These are phyloP conservation scores for Rutilus rutilus DNA, from an alignment of 2,113 vertebrate species.

Conservation along the genomic window DNA sequence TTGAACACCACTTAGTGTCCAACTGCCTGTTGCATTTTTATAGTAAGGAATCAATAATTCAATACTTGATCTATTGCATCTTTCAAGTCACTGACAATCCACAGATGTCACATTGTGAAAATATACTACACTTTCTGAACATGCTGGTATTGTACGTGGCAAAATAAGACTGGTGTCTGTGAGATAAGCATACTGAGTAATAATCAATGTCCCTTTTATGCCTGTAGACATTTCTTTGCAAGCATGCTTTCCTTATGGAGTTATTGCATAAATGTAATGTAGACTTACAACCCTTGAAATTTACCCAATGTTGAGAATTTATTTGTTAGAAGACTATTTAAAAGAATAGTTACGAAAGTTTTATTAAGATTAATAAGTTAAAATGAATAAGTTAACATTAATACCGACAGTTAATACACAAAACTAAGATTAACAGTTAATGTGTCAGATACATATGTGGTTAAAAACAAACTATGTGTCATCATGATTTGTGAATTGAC, in stretches of 20 bases:
- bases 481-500: too few relatives aligned
- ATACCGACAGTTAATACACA: too few relatives aligned
- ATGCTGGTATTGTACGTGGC: background rate
- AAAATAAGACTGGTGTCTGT: background rate
- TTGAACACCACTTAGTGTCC: conserved; percentile 42
- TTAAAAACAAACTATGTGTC: too few relatives aligned
- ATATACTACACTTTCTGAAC: background rate
- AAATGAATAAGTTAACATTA: too few relatives aligned
- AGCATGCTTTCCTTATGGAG: conserved; percentile 63
- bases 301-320: too few relatives aligned
- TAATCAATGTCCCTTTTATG: background rate
- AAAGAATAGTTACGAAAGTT: too few relatives aligned
- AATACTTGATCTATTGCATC: conserved; percentile 16
- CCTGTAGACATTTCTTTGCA: background rate
- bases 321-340: too few relatives aligned
- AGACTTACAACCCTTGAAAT: background rate
- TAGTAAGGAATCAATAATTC: conserved; percentile 43
- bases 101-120: conserved; percentile 53
- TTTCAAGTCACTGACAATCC: conserved; percentile 72
- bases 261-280: background rate
- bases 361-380: too few relatives aligned
- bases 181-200: background rate
- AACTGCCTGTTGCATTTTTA: conserved; percentile 6
- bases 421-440: too few relatives aligned
- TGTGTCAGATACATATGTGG: too few relatives aligned